Base-by-base conservation (phyloP, 2,797 vertebrate species). In the Lithobates pipiens region DNA sequence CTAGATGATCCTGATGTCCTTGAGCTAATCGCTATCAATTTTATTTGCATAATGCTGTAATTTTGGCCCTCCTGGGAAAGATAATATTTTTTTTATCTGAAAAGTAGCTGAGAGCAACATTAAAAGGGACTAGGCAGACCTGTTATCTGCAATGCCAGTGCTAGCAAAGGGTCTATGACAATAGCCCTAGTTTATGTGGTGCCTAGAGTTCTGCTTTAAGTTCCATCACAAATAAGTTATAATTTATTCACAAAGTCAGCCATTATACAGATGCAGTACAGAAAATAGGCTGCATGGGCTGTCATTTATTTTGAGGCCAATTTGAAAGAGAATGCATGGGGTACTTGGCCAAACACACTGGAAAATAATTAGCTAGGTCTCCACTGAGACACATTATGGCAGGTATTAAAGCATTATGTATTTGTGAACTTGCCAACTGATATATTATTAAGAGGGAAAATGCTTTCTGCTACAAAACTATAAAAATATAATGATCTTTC, bases 381-480 rank as follows among this genome's bases (percentile, higher is more conserved):
- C 46, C 67, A 77, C 21, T 29, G 21, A 78, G 27, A 73, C 15
- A 50, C 75, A 72, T 82, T 82, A 82, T 67, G 57, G 36, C 54
- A 54, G 18, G 73, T 63, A 32, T 77, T 50, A 65, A 74, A 46
- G 29, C 80, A 86, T 75, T 78, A 83, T 83, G 74, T 83, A 83
- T 42, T 83, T 86, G 76, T 34, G 46, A 42, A 79, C 32, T 42
- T 78, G 85, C 85, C 85, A 86, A 67, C 54, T 67, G 42, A 86
- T 86, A 44, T 77, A 86, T 77, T 82, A 86, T 86, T 63, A 44
- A 86, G 50, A 34, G 18, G 36, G 34, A 77, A 78, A 78, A 42
- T 74, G 80, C 70, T 42, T 73, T 86, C 76, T 86, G 69, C 76
- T 78, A 36, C 32, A 78, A 78, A 86, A 86, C 68, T 13, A 86